phyloP scores from a whole-genome alignment of 2,888 invertebrate genomes.

The Meiosimyza decipiens region DNA sequence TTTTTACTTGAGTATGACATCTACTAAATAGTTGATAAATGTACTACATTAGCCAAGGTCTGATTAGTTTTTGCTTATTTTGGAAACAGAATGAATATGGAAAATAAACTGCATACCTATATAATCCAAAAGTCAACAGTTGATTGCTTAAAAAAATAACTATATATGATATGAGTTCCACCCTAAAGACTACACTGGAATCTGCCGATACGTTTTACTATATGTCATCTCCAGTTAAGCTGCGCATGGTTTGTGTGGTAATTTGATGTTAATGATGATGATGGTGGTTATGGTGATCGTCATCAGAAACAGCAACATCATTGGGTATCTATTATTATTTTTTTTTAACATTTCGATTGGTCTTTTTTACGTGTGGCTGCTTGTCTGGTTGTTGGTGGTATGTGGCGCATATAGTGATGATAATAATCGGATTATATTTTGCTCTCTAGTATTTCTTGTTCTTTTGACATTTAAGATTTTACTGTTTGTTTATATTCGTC shows the following conservation, averaged over 20 bases:
- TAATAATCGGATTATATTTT: constrained; percentile 28
- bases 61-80: no score
- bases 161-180: no score
- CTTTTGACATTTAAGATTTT: constrained; percentile 16
- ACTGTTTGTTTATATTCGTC: constrained; percentile 21
- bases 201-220: no score
- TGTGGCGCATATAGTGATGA: constrained; percentile 14
- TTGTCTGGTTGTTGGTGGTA: neutral
- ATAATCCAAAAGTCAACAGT: no score
- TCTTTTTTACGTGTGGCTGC: constrained; percentile 19
- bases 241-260: constrained; percentile 52
- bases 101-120: no score
- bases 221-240: no score
- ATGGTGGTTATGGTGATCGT: constrained; percentile 36
- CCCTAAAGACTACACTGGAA: no score
- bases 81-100: no score
- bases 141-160: no score
- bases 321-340: neutral
- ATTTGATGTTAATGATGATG: constrained; percentile 60
- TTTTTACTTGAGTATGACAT: no score
- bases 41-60: no score
- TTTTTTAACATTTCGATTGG: neutral
- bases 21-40: no score
- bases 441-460: constrained; percentile 10
- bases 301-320: constrained; percentile 19